Evolutionary conservation across 1,140 invertebrate species (phyloP), one percentile per base, ranked within the genome.

Genomic region (Macrosteles quadrilineatus): DNA sequence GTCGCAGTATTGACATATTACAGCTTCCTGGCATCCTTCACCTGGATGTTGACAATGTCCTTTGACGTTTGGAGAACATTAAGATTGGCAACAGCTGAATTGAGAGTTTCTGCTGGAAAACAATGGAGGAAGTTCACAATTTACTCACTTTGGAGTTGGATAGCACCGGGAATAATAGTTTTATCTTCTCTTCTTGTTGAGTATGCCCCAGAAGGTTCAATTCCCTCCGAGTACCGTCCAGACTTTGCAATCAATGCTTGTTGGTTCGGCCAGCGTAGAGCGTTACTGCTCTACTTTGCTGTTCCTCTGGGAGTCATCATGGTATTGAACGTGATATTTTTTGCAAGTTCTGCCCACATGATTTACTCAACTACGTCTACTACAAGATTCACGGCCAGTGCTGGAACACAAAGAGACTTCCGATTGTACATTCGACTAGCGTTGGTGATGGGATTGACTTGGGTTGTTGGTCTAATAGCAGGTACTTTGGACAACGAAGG

Each of bases 41-140:
- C 83, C 69, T 88, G 87, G 87, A 87, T 85, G 83, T 83, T 84
- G 53, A 81, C 85, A 1, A 83, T 88, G 78, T 81, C 86, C 0
- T 87, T 83, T 75, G 87, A 87, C 73, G 81, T 87, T 1, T 87
- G 81, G 78, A 75, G 81, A 27, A 85, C 86, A 21, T 77, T 87
- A 9, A 74, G 78, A 55, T 69, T 83, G 70, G 84, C 85, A 3
- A 85, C 85, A 0, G 77, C 78, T 19, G 81, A 86, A 72, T 75
- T 86, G 2, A 67, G 83, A 40, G 80, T 85, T 4, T 80, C 76
- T 30, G 69, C 76, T 29, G 82, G 78, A 32, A 76, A 75, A 27
- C 80, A 83, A 68, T 78, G 77, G 75, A 63, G 75, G 1, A 80
- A 81, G 32, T 84, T 87, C 59, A 75, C 83, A 6, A 73, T 80